These are phyloP conservation scores for Bimastos eiseni DNA, from an alignment of 2,888 invertebrate genomes.

Conservation along the genomic window DNA sequence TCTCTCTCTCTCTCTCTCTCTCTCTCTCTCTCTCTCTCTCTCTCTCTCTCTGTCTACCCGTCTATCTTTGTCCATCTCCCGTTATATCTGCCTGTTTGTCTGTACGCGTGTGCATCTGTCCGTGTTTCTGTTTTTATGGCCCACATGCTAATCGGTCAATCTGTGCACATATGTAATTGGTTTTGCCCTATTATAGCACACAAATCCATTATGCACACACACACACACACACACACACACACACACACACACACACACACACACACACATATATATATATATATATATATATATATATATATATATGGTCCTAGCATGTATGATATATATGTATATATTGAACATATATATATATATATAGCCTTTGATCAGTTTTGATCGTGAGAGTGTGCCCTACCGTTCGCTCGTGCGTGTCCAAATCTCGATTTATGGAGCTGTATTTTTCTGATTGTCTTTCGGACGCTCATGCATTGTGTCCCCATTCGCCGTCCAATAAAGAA, in stretches of 20 bases:
- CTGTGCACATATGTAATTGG: slow-evolving; percentile 1
- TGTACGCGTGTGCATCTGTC: background rate
- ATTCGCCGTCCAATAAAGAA: background rate
- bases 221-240: no score
- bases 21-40: no score
- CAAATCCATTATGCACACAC: background rate
- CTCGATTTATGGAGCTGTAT: background rate
- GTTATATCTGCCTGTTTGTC: background rate
- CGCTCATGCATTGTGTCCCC: background rate
- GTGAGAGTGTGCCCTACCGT: background rate
- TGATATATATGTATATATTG: background rate
- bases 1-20: no score
- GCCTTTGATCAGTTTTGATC: background rate
- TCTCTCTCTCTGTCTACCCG: no score
- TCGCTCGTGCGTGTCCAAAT: background rate
- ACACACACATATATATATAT: background rate
- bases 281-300: background rate
- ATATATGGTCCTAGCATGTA: background rate
- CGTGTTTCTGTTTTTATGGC: background rate
- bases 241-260: background rate
- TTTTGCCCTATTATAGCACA: background rate
- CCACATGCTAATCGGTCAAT: background rate
- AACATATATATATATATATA: no score
- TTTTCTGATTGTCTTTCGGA: background rate
- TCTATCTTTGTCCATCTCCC: background rate